Conservation (phyloP, 2,113 vertebrate genomes). For the Thalassarche chlororhynchos region DNA sequence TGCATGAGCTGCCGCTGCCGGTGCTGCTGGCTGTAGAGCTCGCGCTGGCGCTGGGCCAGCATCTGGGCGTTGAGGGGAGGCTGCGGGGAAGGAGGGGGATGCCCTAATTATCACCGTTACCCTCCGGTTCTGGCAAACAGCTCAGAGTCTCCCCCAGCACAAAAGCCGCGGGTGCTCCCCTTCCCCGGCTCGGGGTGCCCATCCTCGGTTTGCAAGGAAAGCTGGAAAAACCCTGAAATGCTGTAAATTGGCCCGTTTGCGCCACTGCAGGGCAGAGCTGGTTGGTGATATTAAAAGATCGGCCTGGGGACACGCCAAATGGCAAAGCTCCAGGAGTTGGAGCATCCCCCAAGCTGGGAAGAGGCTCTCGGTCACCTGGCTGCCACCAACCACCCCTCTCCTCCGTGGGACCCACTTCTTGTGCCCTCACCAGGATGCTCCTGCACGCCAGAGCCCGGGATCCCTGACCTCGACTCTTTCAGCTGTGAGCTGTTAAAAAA, state of each 20-base stretch:
- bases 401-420: neutral
- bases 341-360: neutral
- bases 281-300: neutral
- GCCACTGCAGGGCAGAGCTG: neutral
- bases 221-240: neutral
- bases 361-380: neutral
- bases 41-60: conserved; percentile 92
- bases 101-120: neutral
- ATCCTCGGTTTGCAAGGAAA: neutral
- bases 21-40: conserved; percentile 93
- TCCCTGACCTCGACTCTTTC: neutral
- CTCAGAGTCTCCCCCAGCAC: neutral
- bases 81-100: conserved; percentile 55
- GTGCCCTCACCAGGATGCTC: neutral
- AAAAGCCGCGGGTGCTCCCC: rapidly evolving
- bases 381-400: neutral
- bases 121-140: neutral
- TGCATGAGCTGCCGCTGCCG: conserved; percentile 93
- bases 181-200: neutral
- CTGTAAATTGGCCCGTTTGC: neutral
- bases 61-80: conserved; percentile 94
- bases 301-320: rapidly evolving
- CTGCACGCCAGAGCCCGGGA: neutral
- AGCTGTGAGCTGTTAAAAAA: neutral
- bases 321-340: neutral